Conservation (phyloP, 2,797 vertebrate species). For the Melopsittacus undulatus region DNA sequence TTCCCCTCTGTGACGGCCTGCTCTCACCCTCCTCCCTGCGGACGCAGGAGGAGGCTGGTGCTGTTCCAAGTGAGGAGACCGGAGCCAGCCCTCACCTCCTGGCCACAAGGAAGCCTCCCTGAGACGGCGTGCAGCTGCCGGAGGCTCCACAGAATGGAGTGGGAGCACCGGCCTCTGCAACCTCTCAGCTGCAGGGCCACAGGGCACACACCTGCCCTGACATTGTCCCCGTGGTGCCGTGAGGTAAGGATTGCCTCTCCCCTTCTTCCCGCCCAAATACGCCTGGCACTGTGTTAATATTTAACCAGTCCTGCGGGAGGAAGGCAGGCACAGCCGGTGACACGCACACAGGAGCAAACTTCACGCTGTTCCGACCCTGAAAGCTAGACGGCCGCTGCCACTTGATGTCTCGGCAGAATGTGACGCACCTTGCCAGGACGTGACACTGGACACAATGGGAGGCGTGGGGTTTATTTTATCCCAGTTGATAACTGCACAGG, state of each 20-base stretch:
- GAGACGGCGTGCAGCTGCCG: rapidly evolving
- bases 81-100: neutral
- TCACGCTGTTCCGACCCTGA: neutral
- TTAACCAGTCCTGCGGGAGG: slow-evolving; percentile 38
- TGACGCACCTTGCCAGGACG: too few species aligned
- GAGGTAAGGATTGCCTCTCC: neutral
- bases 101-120: rapidly evolving
- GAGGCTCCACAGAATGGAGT: too few species aligned
- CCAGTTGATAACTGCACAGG: rapidly evolving
- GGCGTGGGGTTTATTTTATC: rapidly evolving
- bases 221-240: neutral
- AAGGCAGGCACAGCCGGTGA: neutral
- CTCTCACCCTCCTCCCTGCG: rapidly evolving
- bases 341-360: neutral
- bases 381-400: neutral
- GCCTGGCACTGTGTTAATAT: slow-evolving; percentile 29
- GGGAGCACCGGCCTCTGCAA: neutral
- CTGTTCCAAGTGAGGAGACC: rapidly evolving
- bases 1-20: neutral
- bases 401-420: neutral
- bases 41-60: neutral
- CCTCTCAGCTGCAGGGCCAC: neutral
- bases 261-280: neutral
- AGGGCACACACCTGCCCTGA: neutral
- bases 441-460: rapidly evolving